Percentiles rank a stretch among this genome's conserved stretches.
These are phyloP conservation scores for Pollicipes pollicipes DNA, from an alignment of 1,140 invertebrate genomes.

Conservation along the genomic window DNA sequence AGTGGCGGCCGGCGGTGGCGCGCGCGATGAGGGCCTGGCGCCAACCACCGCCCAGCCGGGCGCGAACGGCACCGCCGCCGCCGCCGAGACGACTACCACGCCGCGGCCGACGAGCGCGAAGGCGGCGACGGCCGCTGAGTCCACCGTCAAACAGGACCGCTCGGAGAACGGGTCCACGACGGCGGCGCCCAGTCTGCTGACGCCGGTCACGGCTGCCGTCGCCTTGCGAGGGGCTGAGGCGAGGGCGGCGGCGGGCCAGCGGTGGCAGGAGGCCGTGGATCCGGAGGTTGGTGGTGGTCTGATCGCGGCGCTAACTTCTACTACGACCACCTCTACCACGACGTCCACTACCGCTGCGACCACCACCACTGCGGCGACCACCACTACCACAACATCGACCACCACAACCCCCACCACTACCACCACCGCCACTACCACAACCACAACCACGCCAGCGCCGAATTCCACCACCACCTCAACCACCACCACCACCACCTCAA, in stretches of 20 bases:
- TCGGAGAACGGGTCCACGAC: too few species aligned
- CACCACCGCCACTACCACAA: background rate
- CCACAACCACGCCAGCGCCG: too few species aligned
- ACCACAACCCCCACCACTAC: conserved; percentile 6
- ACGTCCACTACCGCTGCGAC: conserved; percentile 9
- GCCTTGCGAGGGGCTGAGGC: background rate
- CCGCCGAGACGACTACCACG: too few species aligned
- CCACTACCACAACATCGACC: conserved; percentile 1
- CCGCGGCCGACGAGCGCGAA: too few species aligned
- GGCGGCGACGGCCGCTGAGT: too few species aligned
- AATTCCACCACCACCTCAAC: conserved; percentile 12
- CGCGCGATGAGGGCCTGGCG: too few species aligned
- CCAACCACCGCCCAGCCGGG: too few species aligned
- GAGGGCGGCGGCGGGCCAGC: conserved; percentile 4
- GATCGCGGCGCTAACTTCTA: background rate
- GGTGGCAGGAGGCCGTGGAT: conserved; percentile 3
- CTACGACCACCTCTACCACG: conserved; percentile 9
- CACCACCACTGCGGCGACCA: conserved; percentile 1
- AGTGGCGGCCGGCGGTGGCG: too few species aligned
- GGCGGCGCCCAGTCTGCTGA: too few species aligned
- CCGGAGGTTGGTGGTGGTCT: conserved; percentile 4
- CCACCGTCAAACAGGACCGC: too few species aligned
- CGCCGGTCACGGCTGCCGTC: background rate
- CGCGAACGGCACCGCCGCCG: too few species aligned
- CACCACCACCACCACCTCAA: conserved; percentile 7